A percentile compares a stretch with the other conserved stretches of the same genome.
These are phyloP conservation scores for Syngnathus rostellatus DNA, from an alignment of 2,797 vertebrate species.

Conservation along the genomic window DNA sequence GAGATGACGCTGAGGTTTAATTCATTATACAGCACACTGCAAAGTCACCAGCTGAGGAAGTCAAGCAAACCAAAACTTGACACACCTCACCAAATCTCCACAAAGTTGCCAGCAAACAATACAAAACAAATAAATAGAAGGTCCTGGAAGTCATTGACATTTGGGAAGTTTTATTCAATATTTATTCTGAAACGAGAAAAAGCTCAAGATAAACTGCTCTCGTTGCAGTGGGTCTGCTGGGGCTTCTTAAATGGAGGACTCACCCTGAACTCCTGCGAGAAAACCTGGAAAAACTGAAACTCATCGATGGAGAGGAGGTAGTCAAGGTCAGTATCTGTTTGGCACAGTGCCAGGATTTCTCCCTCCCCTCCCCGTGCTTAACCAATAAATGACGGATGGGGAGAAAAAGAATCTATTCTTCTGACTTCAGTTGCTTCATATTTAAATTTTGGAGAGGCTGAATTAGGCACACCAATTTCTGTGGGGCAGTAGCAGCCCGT, in stretches of 20 bases:
- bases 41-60: neutral
- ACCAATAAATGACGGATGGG: too few relatives aligned
- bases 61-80: neutral
- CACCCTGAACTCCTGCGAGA: conserved; percentile 84
- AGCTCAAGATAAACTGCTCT: neutral
- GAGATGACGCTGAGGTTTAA: neutral
- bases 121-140: neutral
- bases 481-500: neutral
- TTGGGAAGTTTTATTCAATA: neutral
- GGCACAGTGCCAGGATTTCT: neutral
- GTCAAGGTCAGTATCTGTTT: conserved; percentile 77
- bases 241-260: conserved; percentile 92
- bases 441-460: too few relatives aligned
- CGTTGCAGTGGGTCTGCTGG: conserved; percentile 81
- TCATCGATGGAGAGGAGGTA: conserved; percentile 95
- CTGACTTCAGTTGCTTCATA: too few relatives aligned
- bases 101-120: neutral
- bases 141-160: neutral
- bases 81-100: neutral
- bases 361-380: too few relatives aligned
- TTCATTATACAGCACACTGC: neutral
- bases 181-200: neutral
- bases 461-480: too few relatives aligned
- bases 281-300: conserved; percentile 90
- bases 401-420: too few relatives aligned